Base-by-base conservation (phyloP, 2,797 vertebrate genomes). In the Diplodus sargus region DNA sequence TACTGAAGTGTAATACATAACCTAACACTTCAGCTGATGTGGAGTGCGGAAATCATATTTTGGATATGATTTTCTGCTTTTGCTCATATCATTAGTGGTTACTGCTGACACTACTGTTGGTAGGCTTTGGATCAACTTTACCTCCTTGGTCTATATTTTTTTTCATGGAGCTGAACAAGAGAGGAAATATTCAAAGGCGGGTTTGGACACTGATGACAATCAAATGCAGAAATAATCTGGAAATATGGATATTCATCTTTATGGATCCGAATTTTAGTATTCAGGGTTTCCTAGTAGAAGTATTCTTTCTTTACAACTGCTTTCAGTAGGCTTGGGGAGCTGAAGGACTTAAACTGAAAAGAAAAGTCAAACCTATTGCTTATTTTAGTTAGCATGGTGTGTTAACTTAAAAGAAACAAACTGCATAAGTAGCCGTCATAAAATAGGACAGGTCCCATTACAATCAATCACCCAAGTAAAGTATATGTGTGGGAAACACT, bases 291-390 rank as follows among this genome's bases (percentile, higher is more conserved):
- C 39, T 39, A 39, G 39, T 39, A 10, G 2, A 39, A 39, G 39
- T 11, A 39, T 58, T 16, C 18, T 22, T 30, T 28, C 60, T 73
- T 47, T 62, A n/a, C 51, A 78, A 51, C 61, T 54, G 59, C 48
- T 25, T 78, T 85, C 8, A 63, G 69, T 30, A 76, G 61, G 57
- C 53, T 20, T 16, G 2, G n/a, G 17, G 30, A 68, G 20, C 71
- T 68, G 71, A 16, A 67, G 25, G 57, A 23, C 45, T 72, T 52
- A 30, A 17, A 42, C 22, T 53, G 5, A 59, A 11, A 57, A n/a
- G 23, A 49, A 11, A 48, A 39, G 67, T 20, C 63, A 62, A 23
- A 23, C 49, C 6, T 23, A 22, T 57, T 71, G 58, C 22, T 49
- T 22, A 58, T 73, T 84, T 70, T 22, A 79, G 48, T 59, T 52